Conservation (phyloP, 2,888 invertebrate genomes). For the Coenonympha arcania region DNA sequence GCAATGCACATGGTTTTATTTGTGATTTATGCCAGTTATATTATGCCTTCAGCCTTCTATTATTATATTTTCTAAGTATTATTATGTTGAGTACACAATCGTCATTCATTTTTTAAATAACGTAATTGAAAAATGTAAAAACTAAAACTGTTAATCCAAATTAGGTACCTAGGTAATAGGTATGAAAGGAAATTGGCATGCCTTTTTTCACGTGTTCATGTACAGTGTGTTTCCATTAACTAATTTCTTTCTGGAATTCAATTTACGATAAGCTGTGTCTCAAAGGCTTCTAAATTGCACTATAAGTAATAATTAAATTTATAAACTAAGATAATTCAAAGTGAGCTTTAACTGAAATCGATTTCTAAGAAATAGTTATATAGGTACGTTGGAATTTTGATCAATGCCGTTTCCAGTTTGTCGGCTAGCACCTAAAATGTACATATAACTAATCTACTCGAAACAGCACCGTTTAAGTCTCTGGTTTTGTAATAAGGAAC, state of each 20-base stretch:
- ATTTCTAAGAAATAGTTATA: conserved; percentile 11
- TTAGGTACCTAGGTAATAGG: too few species aligned
- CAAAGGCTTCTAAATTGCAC: not conserved
- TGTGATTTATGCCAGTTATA: not conserved
- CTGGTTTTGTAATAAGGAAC: conserved; percentile 46
- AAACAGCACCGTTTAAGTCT: conserved; percentile 43
- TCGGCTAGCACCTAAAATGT: conserved; percentile 21
- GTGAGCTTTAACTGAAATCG: conserved; percentile 7
- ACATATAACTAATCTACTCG: conserved; percentile 27
- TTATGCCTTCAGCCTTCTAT: too few species aligned
- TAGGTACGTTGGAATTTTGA: conserved; percentile 39
- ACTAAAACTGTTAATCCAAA: too few species aligned
- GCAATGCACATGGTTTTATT: not conserved
- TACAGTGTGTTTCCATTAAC: too few species aligned
- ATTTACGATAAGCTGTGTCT: too few species aligned
- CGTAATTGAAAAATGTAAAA: too few species aligned
- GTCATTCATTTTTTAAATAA: too few species aligned
- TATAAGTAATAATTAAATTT: not conserved
- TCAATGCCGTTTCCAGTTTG: conserved; percentile 28
- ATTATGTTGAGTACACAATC: too few species aligned
- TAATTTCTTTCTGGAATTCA: too few species aligned
- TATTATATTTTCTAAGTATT: too few species aligned
- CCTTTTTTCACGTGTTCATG: too few species aligned
- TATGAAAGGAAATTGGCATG: too few species aligned
- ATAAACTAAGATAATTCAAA: conserved; percentile 7